Evolutionary conservation across 2,888 invertebrate genomes (phyloP).

Genomic region (Fabriciana adippe): DNA sequence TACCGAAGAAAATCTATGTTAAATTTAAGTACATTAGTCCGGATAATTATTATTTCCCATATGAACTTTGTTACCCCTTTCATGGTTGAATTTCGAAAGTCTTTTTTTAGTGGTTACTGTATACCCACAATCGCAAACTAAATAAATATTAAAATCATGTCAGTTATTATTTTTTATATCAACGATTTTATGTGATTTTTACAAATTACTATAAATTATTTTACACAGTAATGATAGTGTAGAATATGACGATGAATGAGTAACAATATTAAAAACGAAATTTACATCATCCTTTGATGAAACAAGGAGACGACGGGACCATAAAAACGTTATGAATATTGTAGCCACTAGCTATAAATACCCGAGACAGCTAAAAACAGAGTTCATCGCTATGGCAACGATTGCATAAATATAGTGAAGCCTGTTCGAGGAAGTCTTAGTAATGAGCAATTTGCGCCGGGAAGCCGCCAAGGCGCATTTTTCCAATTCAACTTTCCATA

Average conservation of each 20-base stretch:
- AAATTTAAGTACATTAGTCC: too few species aligned
- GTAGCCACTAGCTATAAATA: slow-evolving; percentile 35
- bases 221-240: not conserved
- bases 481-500: slow-evolving; percentile 57
- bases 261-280: not conserved
- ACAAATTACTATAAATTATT: too few species aligned
- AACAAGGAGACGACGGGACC: slow-evolving; percentile 15
- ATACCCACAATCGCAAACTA: too few species aligned
- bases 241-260: not conserved
- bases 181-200: too few species aligned
- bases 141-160: too few species aligned
- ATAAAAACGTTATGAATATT: slow-evolving; percentile 31
- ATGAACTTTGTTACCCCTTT: too few species aligned
- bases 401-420: slow-evolving; percentile 61
- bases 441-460: slow-evolving; percentile 66
- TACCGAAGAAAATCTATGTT: too few species aligned
- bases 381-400: slow-evolving; percentile 48
- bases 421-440: slow-evolving; percentile 59
- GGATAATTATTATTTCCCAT: too few species aligned
- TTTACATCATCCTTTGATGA: slow-evolving; percentile 11
- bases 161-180: too few species aligned
- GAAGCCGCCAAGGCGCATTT: slow-evolving; percentile 45
- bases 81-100: too few species aligned
- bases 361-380: slow-evolving; percentile 45
- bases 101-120: too few species aligned